Evolutionary conservation across 2,797 vertebrate species (phyloP), one percentile per base, ranked within the genome.

Genomic region (Arnoldichthys spilopterus): DNA sequence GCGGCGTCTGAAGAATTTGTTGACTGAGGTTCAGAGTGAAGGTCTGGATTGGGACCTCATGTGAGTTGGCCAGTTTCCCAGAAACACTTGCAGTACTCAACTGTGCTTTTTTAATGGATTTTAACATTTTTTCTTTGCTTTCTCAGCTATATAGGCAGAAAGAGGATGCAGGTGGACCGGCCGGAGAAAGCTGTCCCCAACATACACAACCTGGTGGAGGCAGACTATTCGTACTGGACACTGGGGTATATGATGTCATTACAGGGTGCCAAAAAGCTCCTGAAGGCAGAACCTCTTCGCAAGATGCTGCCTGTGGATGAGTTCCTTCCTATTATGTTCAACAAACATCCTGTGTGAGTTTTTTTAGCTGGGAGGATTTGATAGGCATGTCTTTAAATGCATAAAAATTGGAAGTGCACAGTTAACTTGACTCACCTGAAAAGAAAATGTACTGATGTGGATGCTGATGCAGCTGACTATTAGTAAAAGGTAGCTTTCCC

Each of bases 191-290:
- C 96, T 0, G 96, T 97, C 40, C 93, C 95, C 8, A 94, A 93
- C 0, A 90, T 98, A 76, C 93, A 95, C 86, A 97, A 96, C 84
- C 84, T 98, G 82, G 97, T 98, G 64, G 95, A 95, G 79, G 95
- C 96, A 0, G 97, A 97, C 71, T 98, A 98, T 83, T 98, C 97
- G 1, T 98, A 98, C 72, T 98, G 97, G 97, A 98, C 96, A 0
- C 88, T 98, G 63, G 96, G 93, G 9, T 98, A 98, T 22, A 94
- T 95, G 85, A 93, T 98, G 53, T 97, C 97, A 3, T 86, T 96
- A 30, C 93, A 94, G 83, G 97, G 97, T 9, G 96, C 97, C 4
- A 87, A 78, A 86, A 98, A 98, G 86, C 95, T 98, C 72, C 83
- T 98, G 68, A 92, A 90, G 0, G 96, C 94, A 9, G 87, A 93